A percentile compares a stretch with the other conserved stretches of the same genome.
phyloP scores from a whole-genome alignment of 2,797 vertebrate genomes.

The Characodon lateralis region DNA sequence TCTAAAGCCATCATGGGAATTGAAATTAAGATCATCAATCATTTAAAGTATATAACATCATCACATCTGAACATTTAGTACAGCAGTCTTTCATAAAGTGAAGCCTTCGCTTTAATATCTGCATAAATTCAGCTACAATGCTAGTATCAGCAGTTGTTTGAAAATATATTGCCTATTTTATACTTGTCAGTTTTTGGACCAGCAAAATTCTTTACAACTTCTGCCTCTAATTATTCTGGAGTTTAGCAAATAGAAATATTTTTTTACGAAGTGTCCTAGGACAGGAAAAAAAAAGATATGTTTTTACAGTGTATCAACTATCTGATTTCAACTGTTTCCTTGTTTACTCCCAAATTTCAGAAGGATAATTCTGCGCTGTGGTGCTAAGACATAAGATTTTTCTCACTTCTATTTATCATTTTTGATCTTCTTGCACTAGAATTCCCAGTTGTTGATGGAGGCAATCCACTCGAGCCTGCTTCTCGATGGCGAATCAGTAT shows the following conservation, averaged over 20 bases:
- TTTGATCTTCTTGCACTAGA: conserved; percentile 10
- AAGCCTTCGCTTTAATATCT: not conserved
- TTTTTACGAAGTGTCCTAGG: too few relatives aligned
- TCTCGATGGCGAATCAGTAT: conserved; percentile 92
- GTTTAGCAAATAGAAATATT: not conserved
- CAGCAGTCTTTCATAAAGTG: not conserved
- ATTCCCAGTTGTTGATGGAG: conserved; percentile 72
- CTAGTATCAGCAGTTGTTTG: not conserved
- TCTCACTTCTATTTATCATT: not conserved
- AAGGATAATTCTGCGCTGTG: not conserved
- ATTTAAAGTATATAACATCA: not conserved
- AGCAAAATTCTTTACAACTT: not conserved
- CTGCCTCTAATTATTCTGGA: not conserved
- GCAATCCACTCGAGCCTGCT: conserved; percentile 80
- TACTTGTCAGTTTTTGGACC: not conserved
- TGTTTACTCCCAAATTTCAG: not conserved
- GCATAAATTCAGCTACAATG: not conserved
- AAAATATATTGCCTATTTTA: not conserved
- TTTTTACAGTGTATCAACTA: not conserved
- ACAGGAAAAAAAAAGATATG: too few relatives aligned
- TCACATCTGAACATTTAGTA: not conserved
- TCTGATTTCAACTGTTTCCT: not conserved
- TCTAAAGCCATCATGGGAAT: not conserved
- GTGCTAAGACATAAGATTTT: not conserved
- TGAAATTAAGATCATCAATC: not conserved